Evolutionary conservation across 1,140 invertebrate genomes (phyloP).

Genomic region (Bombus soroeensis): DNA sequence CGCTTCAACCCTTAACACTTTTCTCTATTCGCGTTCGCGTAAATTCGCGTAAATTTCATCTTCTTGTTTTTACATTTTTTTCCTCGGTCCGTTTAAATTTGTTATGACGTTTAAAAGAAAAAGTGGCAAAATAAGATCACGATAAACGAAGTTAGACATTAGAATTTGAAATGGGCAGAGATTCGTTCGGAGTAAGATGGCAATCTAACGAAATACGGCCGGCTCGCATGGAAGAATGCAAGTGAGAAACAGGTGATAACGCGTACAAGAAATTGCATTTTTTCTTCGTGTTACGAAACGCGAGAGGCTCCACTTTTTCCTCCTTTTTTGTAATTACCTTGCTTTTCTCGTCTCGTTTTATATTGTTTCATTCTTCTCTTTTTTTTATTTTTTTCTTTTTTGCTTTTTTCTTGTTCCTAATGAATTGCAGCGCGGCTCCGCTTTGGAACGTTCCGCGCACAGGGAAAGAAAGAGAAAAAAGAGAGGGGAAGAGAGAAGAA

Average conservation of each 20-base stretch:
- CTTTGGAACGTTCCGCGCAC: background rate
- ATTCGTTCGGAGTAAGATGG: background rate
- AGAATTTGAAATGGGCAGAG: conserved; percentile 1
- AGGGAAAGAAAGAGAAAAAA: background rate
- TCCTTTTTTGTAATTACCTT: background rate
- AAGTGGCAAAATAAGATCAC: too few species aligned
- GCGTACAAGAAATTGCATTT: too few species aligned
- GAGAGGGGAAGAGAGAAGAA: background rate
- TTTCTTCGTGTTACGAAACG: background rate
- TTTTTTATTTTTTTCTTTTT: background rate
- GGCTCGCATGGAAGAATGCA: background rate
- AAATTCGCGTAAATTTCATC: background rate
- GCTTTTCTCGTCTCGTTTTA: conserved; percentile 13
- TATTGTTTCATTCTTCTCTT: background rate
- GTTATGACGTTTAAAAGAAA: background rate
- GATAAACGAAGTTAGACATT: background rate
- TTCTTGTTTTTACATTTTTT: background rate
- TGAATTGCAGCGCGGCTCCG: conserved; percentile 18
- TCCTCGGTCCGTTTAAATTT: background rate
- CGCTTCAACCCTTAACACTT: conserved; percentile 5
- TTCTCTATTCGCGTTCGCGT: background rate
- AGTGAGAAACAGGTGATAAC: background rate
- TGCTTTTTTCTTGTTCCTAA: background rate
- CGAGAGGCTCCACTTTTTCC: background rate
- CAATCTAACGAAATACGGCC: background rate